phyloP scores from a whole-genome alignment of 2,113 vertebrate genomes.

The Falco punctatus region DNA sequence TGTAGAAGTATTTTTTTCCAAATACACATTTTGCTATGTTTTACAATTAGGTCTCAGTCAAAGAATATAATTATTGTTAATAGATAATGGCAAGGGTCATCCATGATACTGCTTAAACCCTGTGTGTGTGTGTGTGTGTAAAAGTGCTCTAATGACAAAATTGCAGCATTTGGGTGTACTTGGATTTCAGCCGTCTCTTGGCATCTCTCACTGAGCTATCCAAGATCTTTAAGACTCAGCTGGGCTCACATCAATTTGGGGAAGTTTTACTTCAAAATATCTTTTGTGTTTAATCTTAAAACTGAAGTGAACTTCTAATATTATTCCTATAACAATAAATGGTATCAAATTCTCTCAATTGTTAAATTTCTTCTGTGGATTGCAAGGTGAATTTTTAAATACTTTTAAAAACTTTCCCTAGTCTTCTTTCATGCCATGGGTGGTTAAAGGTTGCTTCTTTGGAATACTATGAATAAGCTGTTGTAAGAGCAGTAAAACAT shows the following conservation, averaged over 20 bases:
- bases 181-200: background rate
- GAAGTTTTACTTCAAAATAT: background rate
- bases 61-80: background rate
- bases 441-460: background rate
- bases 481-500: background rate
- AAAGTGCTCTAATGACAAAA: background rate
- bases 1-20: background rate
- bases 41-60: background rate
- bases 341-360: background rate
- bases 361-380: background rate
- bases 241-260: background rate
- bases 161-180: background rate
- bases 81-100: background rate
- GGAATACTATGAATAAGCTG: background rate
- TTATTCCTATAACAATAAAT: background rate
- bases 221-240: background rate
- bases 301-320: background rate
- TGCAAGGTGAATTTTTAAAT: background rate
- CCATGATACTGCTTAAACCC: background rate
- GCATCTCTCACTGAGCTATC: background rate
- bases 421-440: background rate
- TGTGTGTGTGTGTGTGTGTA: too few relatives aligned
- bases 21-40: background rate
- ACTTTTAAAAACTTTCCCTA: background rate
- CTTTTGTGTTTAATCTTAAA: background rate